Evolutionary conservation across 2,888 invertebrate species (phyloP).

Genomic region (Aphodius sticticus): DNA sequence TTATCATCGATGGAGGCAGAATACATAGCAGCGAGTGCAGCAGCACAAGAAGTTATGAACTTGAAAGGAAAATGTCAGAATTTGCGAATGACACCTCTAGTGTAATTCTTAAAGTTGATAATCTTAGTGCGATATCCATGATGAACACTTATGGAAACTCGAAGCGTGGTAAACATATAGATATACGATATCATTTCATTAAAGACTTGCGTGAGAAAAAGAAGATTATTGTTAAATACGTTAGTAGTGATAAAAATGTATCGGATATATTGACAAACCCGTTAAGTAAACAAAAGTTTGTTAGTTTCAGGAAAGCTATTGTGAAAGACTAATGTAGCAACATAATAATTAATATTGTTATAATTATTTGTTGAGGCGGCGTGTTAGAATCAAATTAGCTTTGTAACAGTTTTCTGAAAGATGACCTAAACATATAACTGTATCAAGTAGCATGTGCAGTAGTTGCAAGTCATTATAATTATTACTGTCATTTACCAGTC

Average conservation of each 20-base stretch:
- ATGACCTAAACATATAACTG: too few relatives aligned
- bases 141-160: conserved; percentile 30
- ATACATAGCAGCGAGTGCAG: conserved; percentile 36
- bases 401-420: too few relatives aligned
- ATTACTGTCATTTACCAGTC: too few relatives aligned
- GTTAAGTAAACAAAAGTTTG: conserved; percentile 10
- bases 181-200: conserved; percentile 31
- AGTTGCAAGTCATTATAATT: too few relatives aligned
- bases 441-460: too few relatives aligned
- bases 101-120: background rate
- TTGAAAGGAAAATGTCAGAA: conserved; percentile 30
- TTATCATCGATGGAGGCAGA: conserved; percentile 41
- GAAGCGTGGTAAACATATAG: conserved; percentile 34
- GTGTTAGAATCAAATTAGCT: too few relatives aligned
- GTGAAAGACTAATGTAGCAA: background rate
- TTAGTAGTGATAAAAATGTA: conserved; percentile 26
- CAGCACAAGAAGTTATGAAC: conserved; percentile 34
- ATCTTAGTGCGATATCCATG: conserved; percentile 14
- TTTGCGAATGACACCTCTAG: background rate
- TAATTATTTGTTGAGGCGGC: background rate
- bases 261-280: conserved; percentile 16
- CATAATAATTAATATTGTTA: background rate
- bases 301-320: conserved; percentile 9
- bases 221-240: conserved; percentile 26
- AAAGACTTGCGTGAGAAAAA: conserved; percentile 29